Conservation (phyloP, 2,113 vertebrate species). For the Egretta garzetta region DNA sequence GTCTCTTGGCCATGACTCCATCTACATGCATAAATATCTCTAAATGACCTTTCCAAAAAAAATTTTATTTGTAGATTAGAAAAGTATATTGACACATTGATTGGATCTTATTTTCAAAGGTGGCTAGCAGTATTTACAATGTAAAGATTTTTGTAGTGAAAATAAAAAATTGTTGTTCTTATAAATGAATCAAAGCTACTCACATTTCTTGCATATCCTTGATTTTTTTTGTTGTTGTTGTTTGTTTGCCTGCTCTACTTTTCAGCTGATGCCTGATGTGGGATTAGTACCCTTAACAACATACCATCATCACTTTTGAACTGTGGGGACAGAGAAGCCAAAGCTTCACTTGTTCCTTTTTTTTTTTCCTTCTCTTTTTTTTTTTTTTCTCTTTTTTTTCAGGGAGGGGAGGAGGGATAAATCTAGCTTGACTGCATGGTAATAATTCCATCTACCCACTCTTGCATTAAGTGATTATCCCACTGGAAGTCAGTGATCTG, state of each 20-base stretch:
- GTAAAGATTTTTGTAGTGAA: neutral
- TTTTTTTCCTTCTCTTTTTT: no score
- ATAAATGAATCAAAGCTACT: neutral
- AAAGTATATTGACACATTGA: neutral
- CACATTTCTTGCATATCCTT: neutral
- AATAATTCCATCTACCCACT: slow-evolving; percentile 70
- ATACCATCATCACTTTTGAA: neutral
- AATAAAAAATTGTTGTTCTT: neutral
- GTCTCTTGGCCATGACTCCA: neutral
- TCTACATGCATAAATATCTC: neutral
- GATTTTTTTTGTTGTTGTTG: no score
- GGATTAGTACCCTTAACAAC: neutral
- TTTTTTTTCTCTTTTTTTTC: neutral
- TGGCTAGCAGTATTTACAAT: neutral
- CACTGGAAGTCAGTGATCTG: slow-evolving; percentile 67
- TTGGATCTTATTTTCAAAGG: neutral
- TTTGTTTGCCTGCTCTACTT: neutral
- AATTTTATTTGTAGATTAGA: neutral
- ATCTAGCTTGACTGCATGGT: slow-evolving; percentile 57
- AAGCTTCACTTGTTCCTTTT: neutral
- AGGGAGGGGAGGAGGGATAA: neutral
- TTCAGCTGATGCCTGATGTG: neutral
- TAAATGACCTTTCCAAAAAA: neutral
- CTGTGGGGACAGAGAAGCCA: neutral
- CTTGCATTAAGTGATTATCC: slow-evolving; percentile 73